Conservation (phyloP, 1,140 invertebrate genomes). For the Pogonomyrmex californicus region DNA sequence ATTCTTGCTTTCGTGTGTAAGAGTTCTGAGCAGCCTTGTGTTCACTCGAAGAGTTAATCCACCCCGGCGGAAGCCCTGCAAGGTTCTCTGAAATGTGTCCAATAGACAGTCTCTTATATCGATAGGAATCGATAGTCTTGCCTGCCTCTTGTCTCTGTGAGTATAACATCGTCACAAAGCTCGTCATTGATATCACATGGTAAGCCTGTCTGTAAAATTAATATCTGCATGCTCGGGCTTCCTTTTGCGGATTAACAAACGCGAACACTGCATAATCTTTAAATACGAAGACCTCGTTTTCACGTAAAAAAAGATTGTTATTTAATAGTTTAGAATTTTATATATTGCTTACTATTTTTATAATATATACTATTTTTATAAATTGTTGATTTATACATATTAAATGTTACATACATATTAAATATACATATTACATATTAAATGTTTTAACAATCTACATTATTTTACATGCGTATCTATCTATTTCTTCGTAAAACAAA, state of each 20-base stretch:
- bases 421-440: neutral
- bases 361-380: neutral
- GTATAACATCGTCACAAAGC: neutral
- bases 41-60: conserved; percentile 80
- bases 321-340: no score
- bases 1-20: conserved; percentile 29
- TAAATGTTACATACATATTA: no score
- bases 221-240: conserved; percentile 34
- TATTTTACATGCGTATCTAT: neutral
- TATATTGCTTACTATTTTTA: no score
- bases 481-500: neutral
- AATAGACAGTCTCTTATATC: conserved; percentile 73
- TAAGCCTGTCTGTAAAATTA: conserved; percentile 45
- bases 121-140: conserved; percentile 74
- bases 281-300: no score
- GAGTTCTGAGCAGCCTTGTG: conserved; percentile 55
- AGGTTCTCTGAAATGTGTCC: conserved; percentile 77
- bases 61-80: conserved; percentile 79
- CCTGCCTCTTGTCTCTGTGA: conserved; percentile 21
- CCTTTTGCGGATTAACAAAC: conserved; percentile 4
- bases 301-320: no score
- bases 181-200: conserved; percentile 60
- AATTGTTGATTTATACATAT: neutral
- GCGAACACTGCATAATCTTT: conserved; percentile 1
- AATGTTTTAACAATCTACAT: neutral